Conservation (phyloP, 1,140 invertebrate species). For the Drosophila busckii region DNA sequence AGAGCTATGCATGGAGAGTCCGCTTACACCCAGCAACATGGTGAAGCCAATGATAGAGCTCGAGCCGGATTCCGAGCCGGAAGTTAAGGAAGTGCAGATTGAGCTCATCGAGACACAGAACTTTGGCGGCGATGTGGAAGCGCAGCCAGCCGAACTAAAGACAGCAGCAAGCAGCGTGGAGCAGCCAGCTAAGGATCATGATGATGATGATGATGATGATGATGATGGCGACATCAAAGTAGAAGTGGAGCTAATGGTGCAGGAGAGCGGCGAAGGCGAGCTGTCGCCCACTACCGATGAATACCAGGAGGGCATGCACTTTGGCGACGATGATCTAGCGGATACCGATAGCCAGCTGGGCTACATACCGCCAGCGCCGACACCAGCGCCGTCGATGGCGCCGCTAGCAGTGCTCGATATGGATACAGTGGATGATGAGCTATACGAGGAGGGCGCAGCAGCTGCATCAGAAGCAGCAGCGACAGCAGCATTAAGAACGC, state of each 20-base stretch:
- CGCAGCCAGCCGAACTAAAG: not conserved
- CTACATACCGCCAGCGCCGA: slow-evolving; percentile 65
- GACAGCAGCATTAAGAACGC: slow-evolving; percentile 1
- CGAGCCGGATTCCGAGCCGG: slow-evolving; percentile 10
- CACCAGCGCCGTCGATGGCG: slow-evolving; percentile 79
- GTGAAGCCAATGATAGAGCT: slow-evolving; percentile 6
- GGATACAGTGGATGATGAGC: slow-evolving; percentile 83
- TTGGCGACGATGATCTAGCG: slow-evolving; percentile 50
- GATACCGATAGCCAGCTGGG: slow-evolving; percentile 45
- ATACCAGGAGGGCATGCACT: slow-evolving; percentile 65
- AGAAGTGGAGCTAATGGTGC: not conserved
- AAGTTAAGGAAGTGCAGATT: slow-evolving; percentile 63
- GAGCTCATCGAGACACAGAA: slow-evolving; percentile 49
- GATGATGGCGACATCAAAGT: not conserved
- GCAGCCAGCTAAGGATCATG: slow-evolving; percentile 3
- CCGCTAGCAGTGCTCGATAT: slow-evolving; percentile 84
- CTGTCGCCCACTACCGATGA: slow-evolving; percentile 73
- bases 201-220: not conserved
- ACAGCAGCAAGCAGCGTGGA: slow-evolving; percentile 12
- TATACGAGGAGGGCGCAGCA: slow-evolving; percentile 42
- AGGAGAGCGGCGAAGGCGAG: slow-evolving; percentile 34
- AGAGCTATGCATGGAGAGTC: not conserved
- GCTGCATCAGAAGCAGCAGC: not conserved
- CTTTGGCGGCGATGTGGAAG: slow-evolving; percentile 5
- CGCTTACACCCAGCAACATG: slow-evolving; percentile 2